Percentiles rank a stretch among this genome's conserved stretches.
Evolutionary conservation across 2,797 vertebrate species (phyloP).

Genomic region (Acanthiza pusilla): DNA sequence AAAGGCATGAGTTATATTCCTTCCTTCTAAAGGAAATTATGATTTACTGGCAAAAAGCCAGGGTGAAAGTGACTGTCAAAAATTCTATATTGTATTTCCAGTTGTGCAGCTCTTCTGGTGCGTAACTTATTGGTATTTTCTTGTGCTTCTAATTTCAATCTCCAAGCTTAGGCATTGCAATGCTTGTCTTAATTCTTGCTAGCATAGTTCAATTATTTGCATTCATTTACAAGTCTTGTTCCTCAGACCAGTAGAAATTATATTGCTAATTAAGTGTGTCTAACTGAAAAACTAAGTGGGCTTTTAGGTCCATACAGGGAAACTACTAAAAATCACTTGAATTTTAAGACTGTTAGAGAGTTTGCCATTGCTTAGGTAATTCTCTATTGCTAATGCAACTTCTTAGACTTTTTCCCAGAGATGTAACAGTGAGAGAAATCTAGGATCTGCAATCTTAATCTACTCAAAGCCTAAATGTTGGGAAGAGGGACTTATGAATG

Average conservation of each 20-base stretch:
- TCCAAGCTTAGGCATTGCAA: background rate
- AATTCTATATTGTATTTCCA: background rate
- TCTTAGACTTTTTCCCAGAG: background rate
- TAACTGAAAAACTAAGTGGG: background rate
- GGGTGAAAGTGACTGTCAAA: background rate
- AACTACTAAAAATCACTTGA: background rate
- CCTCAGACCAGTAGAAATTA: background rate
- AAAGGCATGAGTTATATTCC: background rate
- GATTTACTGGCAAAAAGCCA: background rate
- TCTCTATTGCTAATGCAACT: background rate
- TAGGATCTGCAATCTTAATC: background rate
- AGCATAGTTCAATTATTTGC: background rate
- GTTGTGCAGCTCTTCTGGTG: background rate
- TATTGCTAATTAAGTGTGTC: background rate
- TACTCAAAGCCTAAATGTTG: background rate
- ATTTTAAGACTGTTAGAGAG: background rate
- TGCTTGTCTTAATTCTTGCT: background rate
- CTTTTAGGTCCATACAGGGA: background rate
- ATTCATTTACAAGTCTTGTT: background rate
- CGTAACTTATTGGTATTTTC: background rate
- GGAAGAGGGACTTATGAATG: background rate
- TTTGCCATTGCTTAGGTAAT: background rate
- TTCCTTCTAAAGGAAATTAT: background rate
- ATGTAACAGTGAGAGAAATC: background rate
- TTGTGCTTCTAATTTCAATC: background rate